Conservation (phyloP, 2,113 vertebrate species). For the Sylvilagus bachmani region DNA sequence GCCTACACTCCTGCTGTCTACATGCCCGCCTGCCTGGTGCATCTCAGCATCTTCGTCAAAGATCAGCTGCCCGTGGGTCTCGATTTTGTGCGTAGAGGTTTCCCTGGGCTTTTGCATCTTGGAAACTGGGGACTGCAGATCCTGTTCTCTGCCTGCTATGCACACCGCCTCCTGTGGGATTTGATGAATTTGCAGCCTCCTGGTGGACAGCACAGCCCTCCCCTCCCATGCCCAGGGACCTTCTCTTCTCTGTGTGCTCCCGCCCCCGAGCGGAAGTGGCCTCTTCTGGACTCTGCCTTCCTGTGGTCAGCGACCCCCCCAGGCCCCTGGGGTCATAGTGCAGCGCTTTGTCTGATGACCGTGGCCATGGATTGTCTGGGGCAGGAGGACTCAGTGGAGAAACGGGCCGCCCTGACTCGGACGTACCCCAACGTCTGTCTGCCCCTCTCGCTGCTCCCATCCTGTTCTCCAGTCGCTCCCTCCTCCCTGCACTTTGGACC, state of each 20-base stretch:
- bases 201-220: not conserved
- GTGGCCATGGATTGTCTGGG: not conserved
- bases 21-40: no score
- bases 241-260: no score
- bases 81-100: not conserved
- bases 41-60: no score
- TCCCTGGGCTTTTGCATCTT: not conserved
- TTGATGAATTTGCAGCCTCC: not conserved
- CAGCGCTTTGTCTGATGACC: rapidly evolving
- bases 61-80: no score
- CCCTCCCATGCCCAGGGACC: not conserved
- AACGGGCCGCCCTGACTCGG: rapidly evolving
- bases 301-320: rapidly evolving
- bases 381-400: not conserved
- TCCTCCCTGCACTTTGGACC: rapidly evolving
- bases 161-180: rapidly evolving
- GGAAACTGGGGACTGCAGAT: not conserved
- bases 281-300: rapidly evolving
- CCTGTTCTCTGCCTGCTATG: not conserved
- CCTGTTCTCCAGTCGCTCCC: rapidly evolving
- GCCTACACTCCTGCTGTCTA: no score
- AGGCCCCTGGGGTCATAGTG: not conserved
- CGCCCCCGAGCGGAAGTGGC: not conserved
- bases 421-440: rapidly evolving
- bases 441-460: rapidly evolving